A percentile compares a stretch with the other conserved stretches of the same genome.
phyloP scores from a whole-genome alignment of 2,888 invertebrate species.

The Carterocephalus palaemon region DNA sequence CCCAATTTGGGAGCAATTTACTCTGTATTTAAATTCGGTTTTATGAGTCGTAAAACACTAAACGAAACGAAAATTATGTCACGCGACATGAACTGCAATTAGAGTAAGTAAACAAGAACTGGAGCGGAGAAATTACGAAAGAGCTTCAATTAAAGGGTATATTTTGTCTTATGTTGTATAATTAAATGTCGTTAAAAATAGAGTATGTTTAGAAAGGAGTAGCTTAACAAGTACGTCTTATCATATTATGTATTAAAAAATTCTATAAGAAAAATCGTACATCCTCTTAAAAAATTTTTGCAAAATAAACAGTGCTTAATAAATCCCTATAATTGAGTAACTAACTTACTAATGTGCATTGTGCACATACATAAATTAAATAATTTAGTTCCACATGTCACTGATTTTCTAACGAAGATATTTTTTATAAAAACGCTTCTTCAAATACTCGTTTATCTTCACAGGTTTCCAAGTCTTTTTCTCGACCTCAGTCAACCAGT shows the following conservation, averaged over 20 bases:
- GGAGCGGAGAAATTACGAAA: slow-evolving; percentile 43
- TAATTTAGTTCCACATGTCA: slow-evolving; percentile 1
- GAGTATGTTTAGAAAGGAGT: too few relatives aligned
- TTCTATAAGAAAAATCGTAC: too few relatives aligned
- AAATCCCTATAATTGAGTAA: too few relatives aligned
- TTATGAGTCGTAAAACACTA: slow-evolving; percentile 52
- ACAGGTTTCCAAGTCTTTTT: slow-evolving; percentile 37
- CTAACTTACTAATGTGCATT: too few relatives aligned
- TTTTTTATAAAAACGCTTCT: slow-evolving; percentile 41
- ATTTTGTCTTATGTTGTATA: slow-evolving; percentile 34
- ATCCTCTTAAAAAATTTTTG: slow-evolving; percentile 28
- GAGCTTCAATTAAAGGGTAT: slow-evolving; percentile 34
- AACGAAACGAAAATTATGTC: slow-evolving; percentile 49
- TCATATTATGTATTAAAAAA: too few relatives aligned
- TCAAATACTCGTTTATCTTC: slow-evolving; percentile 46
- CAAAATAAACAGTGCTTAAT: slow-evolving; percentile 29
- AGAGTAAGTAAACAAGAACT: slow-evolving; percentile 47
- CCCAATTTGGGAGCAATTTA: slow-evolving; percentile 41
- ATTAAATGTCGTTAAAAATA: too few relatives aligned
- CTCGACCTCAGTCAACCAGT: slow-evolving; percentile 53
- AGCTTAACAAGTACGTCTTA: too few relatives aligned
- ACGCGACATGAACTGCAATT: slow-evolving; percentile 45
- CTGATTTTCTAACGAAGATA: slow-evolving; percentile 36
- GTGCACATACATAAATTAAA: too few relatives aligned
- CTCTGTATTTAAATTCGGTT: slow-evolving; percentile 38